These are phyloP conservation scores for Drosophila robusta DNA, from an alignment of 2,888 invertebrate species.

Conservation along the genomic window DNA sequence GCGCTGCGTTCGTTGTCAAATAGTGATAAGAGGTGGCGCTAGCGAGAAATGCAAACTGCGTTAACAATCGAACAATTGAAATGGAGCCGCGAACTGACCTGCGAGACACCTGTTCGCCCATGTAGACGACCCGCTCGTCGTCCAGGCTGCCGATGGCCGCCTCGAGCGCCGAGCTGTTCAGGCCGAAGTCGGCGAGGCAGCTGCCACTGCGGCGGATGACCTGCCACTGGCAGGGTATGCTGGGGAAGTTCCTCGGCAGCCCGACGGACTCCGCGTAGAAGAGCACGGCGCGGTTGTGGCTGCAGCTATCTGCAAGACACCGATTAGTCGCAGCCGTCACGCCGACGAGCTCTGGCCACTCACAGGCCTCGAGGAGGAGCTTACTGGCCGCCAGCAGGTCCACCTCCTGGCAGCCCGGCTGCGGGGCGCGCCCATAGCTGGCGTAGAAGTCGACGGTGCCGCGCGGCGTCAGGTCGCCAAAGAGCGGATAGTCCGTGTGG, in stretches of 20 bases:
- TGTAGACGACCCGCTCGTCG: conserved; percentile 62
- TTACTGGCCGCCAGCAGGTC: conserved; percentile 80
- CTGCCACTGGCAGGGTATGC: conserved; percentile 74
- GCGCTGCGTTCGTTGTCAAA: conserved; percentile 79
- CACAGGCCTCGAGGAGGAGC: conserved; percentile 76
- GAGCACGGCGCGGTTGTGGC: conserved; percentile 83
- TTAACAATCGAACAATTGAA: no score
- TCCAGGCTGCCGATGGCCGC: conserved; percentile 17
- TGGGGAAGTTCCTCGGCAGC: conserved; percentile 78
- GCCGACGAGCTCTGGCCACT: conserved; percentile 25
- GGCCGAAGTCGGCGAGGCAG: conserved; percentile 17
- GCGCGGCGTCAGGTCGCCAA: conserved; percentile 82
- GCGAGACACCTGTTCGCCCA: conserved; percentile 82
- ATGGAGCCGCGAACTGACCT: conserved; percentile 67
- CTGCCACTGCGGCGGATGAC: conserved; percentile 55
- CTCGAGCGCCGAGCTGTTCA: not conserved
- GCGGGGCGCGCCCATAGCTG: conserved; percentile 80
- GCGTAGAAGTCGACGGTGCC: conserved; percentile 84
- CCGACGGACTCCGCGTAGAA: conserved; percentile 84
- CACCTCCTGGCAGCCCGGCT: conserved; percentile 83
- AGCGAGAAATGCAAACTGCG: not conserved
- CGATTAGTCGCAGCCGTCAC: not conserved
- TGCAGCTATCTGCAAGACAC: conserved; percentile 77
- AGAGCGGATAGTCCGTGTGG: conserved; percentile 83
- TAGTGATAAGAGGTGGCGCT: conserved; percentile 81